phyloP scores from a whole-genome alignment of 1,140 invertebrate genomes.

The Microvelia longipes region DNA sequence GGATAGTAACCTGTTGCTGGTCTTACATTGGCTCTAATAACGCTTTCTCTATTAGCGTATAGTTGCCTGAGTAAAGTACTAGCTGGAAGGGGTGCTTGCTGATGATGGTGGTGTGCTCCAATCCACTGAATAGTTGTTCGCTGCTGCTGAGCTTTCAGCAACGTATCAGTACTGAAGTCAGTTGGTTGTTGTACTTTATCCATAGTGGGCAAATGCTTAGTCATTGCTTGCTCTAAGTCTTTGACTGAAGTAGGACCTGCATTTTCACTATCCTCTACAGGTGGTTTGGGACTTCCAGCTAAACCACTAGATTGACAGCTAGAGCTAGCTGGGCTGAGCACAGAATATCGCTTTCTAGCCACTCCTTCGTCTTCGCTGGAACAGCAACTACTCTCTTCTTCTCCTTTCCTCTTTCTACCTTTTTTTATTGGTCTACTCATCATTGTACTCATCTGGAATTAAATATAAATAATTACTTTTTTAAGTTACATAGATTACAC shows the following conservation, averaged over 20 bases:
- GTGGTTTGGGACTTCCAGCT: slow-evolving; percentile 28
- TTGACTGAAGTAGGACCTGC: slow-evolving; percentile 53
- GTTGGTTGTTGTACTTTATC: slow-evolving; percentile 53
- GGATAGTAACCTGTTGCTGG: slow-evolving; percentile 39
- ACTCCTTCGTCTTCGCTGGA: slow-evolving; percentile 36
- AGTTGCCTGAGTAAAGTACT: slow-evolving; percentile 75
- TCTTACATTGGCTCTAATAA: slow-evolving; percentile 78
- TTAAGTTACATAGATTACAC: too few species aligned
- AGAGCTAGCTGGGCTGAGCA: slow-evolving; percentile 43
- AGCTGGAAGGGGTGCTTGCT: slow-evolving; percentile 46
- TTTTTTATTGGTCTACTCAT: slow-evolving; percentile 19
- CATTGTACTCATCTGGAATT: slow-evolving; percentile 16
- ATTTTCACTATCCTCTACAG: slow-evolving; percentile 26
- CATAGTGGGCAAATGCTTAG: slow-evolving; percentile 68
- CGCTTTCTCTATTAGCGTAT: slow-evolving; percentile 84
- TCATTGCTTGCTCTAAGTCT: slow-evolving; percentile 90
- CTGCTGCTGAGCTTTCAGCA: slow-evolving; percentile 64
- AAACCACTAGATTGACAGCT: slow-evolving; percentile 35
- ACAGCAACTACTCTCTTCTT: slow-evolving; percentile 35
- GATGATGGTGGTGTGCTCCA: slow-evolving; percentile 41
- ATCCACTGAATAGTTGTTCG: slow-evolving; percentile 89
- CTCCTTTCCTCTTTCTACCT: slow-evolving; percentile 37
- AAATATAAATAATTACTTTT: not conserved
- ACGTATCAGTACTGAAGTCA: slow-evolving; percentile 71
- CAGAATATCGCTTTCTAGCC: slow-evolving; percentile 30